Evolutionary conservation across 2,888 invertebrate species (phyloP).

Genomic region (Antitype chi): DNA sequence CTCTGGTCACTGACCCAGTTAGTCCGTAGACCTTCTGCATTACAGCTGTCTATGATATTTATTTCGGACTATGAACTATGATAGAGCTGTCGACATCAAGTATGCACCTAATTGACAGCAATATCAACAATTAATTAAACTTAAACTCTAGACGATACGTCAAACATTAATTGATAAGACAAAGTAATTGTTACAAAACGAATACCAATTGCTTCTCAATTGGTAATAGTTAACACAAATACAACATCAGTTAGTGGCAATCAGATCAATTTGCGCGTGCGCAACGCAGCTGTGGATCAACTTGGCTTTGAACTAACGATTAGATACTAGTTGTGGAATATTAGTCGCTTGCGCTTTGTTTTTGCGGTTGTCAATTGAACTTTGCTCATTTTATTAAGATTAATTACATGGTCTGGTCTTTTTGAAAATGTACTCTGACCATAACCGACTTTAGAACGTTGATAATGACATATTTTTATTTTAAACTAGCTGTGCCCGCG

Average conservation of each 20-base stretch:
- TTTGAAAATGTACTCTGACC: neutral
- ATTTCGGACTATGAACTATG: constrained; percentile 1
- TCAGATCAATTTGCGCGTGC: constrained; percentile 68
- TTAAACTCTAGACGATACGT: constrained; percentile 8
- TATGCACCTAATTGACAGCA: constrained; percentile 10
- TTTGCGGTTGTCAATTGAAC: constrained; percentile 19
- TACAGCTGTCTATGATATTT: too few species aligned
- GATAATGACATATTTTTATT: neutral
- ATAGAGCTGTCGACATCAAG: constrained; percentile 13
- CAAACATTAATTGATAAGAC: constrained; percentile 18
- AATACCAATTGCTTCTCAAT: constrained; percentile 66
- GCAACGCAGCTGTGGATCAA: constrained; percentile 54
- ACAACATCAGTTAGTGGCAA: constrained; percentile 73
- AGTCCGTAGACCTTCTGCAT: neutral
- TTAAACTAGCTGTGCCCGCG: too few species aligned
- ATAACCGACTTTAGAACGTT: neutral
- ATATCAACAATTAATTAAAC: neutral
- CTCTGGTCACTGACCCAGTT: neutral
- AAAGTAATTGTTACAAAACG: constrained; percentile 35
- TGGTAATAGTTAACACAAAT: constrained; percentile 71
- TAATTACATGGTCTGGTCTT: neutral
- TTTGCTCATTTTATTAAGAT: constrained; percentile 20
- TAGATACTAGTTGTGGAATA: constrained; percentile 9
- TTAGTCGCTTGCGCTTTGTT: constrained; percentile 4
- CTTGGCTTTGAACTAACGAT: constrained; percentile 21